These are phyloP conservation scores for Nannoperca australis DNA, from an alignment of 2,797 vertebrate genomes.

Conservation along the genomic window DNA sequence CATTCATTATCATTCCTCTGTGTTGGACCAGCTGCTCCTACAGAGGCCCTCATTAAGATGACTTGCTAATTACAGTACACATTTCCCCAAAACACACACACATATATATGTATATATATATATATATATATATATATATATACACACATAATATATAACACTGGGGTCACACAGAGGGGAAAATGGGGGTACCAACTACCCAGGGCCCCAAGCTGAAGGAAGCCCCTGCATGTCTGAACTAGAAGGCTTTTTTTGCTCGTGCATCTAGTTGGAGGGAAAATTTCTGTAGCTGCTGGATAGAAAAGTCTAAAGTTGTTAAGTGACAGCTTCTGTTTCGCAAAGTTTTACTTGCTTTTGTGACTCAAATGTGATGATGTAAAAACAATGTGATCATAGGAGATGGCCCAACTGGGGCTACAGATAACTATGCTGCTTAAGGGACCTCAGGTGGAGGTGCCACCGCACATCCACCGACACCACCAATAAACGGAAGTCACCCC, in stretches of 20 bases:
- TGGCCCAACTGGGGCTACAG: not conserved
- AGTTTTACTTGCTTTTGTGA: not conserved
- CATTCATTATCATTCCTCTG: slow-evolving; percentile 85
- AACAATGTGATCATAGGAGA: not conserved
- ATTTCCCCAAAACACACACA: slow-evolving; percentile 49
- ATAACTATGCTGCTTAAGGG: slow-evolving; percentile 19
- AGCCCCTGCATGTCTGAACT: slow-evolving; percentile 17
- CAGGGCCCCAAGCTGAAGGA: slow-evolving; percentile 17
- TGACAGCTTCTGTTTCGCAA: not conserved
- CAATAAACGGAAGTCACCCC: slow-evolving; percentile 76
- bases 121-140: no score
- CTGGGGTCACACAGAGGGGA: slow-evolving; percentile 5
- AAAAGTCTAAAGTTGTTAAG: not conserved
- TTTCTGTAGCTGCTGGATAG: not conserved
- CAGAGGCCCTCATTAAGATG: slow-evolving; percentile 77
- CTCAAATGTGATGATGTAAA: not conserved
- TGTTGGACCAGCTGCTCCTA: slow-evolving; percentile 77
- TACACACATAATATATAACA: not conserved
- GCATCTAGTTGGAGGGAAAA: not conserved
- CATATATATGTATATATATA: not conserved
- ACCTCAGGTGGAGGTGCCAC: slow-evolving; percentile 47
- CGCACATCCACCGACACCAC: slow-evolving; percentile 16
- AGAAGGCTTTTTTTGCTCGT: not conserved
- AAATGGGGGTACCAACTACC: slow-evolving; percentile 31
- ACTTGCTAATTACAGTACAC: slow-evolving; percentile 74